Conservation (phyloP, 2,113 vertebrate species). For the Picathartes gymnocephalus region DNA sequence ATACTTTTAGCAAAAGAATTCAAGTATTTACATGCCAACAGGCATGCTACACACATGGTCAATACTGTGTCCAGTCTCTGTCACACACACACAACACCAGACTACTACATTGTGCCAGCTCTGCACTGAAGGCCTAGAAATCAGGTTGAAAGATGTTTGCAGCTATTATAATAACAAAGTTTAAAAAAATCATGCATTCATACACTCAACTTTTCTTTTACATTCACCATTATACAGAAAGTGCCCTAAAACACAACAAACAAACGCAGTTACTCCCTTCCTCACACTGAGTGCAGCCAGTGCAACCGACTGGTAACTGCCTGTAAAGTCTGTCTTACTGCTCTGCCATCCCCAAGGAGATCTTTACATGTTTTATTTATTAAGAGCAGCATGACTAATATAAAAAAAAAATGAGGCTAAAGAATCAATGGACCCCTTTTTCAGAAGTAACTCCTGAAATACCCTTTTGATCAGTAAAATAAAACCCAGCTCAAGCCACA, state of each 20-base stretch:
- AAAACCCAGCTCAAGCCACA: background rate
- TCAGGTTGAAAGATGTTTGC: background rate
- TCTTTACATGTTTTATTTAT: background rate
- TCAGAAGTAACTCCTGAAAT: background rate
- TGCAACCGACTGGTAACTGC: background rate
- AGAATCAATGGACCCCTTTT: background rate
- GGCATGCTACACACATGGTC: fast-evolving
- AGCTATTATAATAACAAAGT: background rate
- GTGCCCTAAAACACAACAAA: background rate
- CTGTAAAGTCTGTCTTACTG: background rate
- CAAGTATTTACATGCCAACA: background rate
- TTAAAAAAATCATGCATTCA: background rate
- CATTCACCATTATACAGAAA: background rate
- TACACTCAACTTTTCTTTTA: background rate
- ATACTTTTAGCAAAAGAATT: background rate
- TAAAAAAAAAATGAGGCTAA: background rate
- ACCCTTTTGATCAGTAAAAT: background rate
- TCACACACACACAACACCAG: background rate
- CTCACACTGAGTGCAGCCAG: background rate
- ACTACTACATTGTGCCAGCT: background rate
- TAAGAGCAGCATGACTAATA: background rate
- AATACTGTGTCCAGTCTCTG: background rate
- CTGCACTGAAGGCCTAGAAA: background rate
- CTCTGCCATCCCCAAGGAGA: background rate
- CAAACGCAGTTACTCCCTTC: background rate